Base-by-base conservation (phyloP, 2,113 vertebrate species). In the Chinchilla lanigera region DNA sequence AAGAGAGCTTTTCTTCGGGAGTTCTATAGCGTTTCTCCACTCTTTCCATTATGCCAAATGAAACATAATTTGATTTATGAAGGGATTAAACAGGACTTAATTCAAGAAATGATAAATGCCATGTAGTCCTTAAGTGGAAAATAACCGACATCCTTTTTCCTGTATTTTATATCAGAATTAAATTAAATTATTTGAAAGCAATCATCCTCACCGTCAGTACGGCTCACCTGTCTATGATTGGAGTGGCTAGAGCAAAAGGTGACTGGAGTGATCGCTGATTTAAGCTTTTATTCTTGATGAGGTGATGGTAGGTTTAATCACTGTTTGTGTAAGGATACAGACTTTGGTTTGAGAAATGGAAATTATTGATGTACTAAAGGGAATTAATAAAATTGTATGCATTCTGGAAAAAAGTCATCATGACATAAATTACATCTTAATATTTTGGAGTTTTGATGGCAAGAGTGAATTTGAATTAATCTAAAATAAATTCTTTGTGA, bases 391-490 rank as follows among this genome's bases (percentile, higher is more conserved):
- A 75, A 92, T 58, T 47, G 44, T 94, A 84, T 65, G 0, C 30
- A 89, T 14, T n/a, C n/a, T 94, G 5, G 90, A 93, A 94, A 47
- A 44, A 83, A 89, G 11, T 8, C 20, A 88, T 87, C 8, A 71
- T 71, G 24, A 82, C 0, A 41, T 60, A 93, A 89, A 30, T 63
- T 30, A 86, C 38, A 85, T 63, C 92, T 35, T 93, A 26, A 86
- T 41, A 91, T 95, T 84, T n/a, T 8, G 61, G 22, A 14, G 8
- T 26, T 93, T 87, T 61, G 2, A 1, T 87, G 33, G 38, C 16
- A 47, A 92, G 24, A 35, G 52, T 78, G 20, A 63, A 77, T 58
- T 90, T 94, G 12, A 96, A 91, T 86, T 93, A 96, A 93, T 77
- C 41, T 77, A 67, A n/a, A 13, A 92, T 65, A 63, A 80, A 52